phyloP scores from a whole-genome alignment of 2,888 invertebrate species.

The Vandiemenella viatica region DNA sequence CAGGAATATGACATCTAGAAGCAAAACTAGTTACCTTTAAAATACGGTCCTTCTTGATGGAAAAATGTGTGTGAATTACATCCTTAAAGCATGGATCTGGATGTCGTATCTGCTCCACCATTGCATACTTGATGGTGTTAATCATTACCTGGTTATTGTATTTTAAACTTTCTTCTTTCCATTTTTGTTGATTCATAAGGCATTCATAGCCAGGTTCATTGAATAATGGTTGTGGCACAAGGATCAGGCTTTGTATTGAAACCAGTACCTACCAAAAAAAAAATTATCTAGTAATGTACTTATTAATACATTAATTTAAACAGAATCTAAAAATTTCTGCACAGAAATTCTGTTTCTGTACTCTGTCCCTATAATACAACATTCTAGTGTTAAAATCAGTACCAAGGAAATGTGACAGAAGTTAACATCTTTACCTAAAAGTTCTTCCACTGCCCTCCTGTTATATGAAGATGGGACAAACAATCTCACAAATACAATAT shows the following conservation, averaged over 20 bases:
- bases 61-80: slow-evolving; percentile 13
- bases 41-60: slow-evolving; percentile 13
- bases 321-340: not conserved
- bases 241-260: slow-evolving; percentile 16
- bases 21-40: too few species aligned
- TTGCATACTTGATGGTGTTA: slow-evolving; percentile 12
- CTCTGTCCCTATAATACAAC: too few species aligned
- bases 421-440: too few species aligned
- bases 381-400: too few species aligned
- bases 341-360: not conserved
- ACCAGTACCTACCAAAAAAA: slow-evolving; percentile 13
- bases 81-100: slow-evolving; percentile 15
- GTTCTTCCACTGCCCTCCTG: too few species aligned
- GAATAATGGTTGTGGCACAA: slow-evolving; percentile 16
- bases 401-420: too few species aligned
- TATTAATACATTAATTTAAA: not conserved
- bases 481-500: too few species aligned
- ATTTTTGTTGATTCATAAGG: slow-evolving; percentile 8
- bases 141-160: slow-evolving; percentile 13
- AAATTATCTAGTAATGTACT: too few species aligned
- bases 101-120: slow-evolving; percentile 12
- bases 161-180: slow-evolving; percentile 6
- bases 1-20: too few species aligned
- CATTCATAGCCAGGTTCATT: slow-evolving; percentile 16
- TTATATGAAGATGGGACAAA: too few species aligned